These are phyloP conservation scores for Sander lucioperca DNA, from an alignment of 2,113 vertebrate species.

Conservation along the genomic window DNA sequence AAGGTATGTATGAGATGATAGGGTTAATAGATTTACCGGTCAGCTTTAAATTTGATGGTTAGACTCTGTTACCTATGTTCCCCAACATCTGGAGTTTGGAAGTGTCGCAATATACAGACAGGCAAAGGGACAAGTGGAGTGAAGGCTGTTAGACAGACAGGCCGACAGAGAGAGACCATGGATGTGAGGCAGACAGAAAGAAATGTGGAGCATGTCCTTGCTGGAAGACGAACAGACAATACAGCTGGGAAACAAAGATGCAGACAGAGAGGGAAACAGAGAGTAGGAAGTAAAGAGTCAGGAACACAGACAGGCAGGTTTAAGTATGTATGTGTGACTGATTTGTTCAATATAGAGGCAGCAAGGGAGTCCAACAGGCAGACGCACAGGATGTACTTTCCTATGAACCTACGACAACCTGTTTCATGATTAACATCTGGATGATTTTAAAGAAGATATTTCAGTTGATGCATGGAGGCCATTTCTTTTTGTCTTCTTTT, in stretches of 20 bases:
- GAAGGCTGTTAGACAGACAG: constrained; percentile 14
- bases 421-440: constrained; percentile 55
- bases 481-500: background rate
- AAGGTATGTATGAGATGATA: constrained; percentile 1
- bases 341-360: constrained; percentile 6
- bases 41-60: constrained; percentile 48
- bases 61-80: constrained; percentile 6
- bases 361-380: constrained; percentile 19
- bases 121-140: constrained; percentile 14
- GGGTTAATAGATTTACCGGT: constrained; percentile 58
- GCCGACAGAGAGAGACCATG: background rate
- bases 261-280: background rate
- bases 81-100: constrained; percentile 64
- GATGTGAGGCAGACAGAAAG: constrained; percentile 2
- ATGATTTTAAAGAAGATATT: constrained; percentile 32
- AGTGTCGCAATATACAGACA: constrained; percentile 1
- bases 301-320: constrained; percentile 1
- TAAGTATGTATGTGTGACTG: constrained; percentile 16
- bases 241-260: constrained; percentile 1
- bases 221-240: background rate
- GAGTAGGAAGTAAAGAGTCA: background rate
- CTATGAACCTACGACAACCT: constrained; percentile 6
- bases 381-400: constrained; percentile 25
- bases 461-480: background rate
- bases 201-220: constrained; percentile 11